These are phyloP conservation scores for Cecropterus lyciades DNA, from an alignment of 1,140 invertebrate species.

Conservation along the genomic window DNA sequence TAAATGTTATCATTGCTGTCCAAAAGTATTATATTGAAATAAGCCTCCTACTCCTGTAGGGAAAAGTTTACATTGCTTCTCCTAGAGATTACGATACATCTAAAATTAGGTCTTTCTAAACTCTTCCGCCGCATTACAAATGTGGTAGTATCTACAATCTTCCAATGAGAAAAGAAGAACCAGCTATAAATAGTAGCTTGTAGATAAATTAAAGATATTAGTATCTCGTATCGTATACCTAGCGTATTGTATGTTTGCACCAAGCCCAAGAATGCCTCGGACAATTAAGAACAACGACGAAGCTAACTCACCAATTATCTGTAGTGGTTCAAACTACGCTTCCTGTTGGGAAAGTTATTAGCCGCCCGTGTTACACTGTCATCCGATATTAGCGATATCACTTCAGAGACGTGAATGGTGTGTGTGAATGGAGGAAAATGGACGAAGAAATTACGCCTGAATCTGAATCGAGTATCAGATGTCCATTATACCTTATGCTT, in stretches of 20 bases:
- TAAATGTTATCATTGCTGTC: too few relatives aligned
- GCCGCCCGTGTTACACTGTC: constrained; percentile 51
- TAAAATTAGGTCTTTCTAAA: too few relatives aligned
- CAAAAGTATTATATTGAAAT: too few relatives aligned
- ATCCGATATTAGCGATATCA: constrained; percentile 61
- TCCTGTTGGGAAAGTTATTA: constrained; percentile 73
- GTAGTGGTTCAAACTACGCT: constrained; percentile 73
- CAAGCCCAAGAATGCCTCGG: constrained; percentile 57
- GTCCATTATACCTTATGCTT: constrained; percentile 17
- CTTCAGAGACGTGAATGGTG: constrained; percentile 28
- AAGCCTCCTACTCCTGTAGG: too few relatives aligned
- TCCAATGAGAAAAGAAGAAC: background rate
- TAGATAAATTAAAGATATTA: background rate
- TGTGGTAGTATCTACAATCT: too few relatives aligned
- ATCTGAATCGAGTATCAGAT: constrained; percentile 33
- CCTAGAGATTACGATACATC: too few relatives aligned
- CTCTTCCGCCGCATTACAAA: too few relatives aligned
- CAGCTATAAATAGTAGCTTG: background rate
- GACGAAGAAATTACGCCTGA: constrained; percentile 39
- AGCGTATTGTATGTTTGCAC: constrained; percentile 8
- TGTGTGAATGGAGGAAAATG: constrained; percentile 47
- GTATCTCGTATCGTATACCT: background rate
- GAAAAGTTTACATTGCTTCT: too few relatives aligned
- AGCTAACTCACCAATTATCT: constrained; percentile 73
- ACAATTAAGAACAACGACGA: constrained; percentile 64